These are phyloP conservation scores for Amaurobius ferox DNA, from an alignment of 2,888 invertebrate genomes.

Conservation along the genomic window DNA sequence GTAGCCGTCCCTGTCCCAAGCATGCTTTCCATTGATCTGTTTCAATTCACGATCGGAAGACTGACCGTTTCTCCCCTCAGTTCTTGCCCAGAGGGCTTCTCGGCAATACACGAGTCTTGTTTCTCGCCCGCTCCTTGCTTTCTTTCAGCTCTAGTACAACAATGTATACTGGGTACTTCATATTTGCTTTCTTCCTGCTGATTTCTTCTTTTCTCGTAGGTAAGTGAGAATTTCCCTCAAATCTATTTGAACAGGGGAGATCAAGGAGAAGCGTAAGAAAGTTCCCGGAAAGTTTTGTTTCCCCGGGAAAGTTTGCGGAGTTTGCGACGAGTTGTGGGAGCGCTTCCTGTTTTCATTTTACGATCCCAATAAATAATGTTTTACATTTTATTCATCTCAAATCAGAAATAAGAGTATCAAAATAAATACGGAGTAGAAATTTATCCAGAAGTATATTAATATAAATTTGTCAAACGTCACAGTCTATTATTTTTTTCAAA, in stretches of 20 bases:
- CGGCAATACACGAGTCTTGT: conserved; percentile 14
- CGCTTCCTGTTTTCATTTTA: neutral
- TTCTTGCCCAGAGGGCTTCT: conserved; percentile 47
- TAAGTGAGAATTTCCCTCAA: conserved; percentile 22
- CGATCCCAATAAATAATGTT: no score
- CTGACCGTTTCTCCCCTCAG: conserved; percentile 60
- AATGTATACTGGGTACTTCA: neutral
- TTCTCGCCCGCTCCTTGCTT: conserved; percentile 12
- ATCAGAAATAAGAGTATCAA: no score
- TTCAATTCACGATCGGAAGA: conserved; percentile 49
- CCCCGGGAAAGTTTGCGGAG: neutral
- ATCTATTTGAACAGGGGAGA: neutral
- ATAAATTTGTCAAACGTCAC: no score
- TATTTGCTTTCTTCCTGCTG: neutral
- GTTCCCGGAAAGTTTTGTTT: conserved; percentile 18
- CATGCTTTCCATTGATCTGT: conserved; percentile 60
- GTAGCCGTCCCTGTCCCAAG: conserved; percentile 65
- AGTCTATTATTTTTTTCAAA: no score
- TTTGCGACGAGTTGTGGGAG: neutral
- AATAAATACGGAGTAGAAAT: no score
- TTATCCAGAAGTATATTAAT: no score
- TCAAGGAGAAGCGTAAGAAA: neutral
- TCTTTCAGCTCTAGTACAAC: neutral
- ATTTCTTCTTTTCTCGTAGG: conserved; percentile 25
- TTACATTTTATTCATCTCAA: no score